Evolutionary conservation across 2,888 invertebrate genomes (phyloP), one percentile per base, ranked within the genome.

Genomic region (Lithophane semibrunnea): DNA sequence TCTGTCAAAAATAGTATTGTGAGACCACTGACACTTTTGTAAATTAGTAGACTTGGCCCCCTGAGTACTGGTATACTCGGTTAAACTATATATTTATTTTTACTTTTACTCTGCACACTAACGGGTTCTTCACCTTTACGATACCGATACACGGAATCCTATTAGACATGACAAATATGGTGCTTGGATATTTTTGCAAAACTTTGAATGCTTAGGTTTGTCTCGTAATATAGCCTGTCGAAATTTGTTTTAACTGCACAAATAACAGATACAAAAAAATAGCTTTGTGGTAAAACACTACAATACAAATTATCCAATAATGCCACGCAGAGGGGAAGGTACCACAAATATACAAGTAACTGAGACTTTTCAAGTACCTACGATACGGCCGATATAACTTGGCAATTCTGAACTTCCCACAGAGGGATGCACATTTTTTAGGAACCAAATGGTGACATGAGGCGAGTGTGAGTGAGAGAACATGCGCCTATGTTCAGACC

Each of bases 131-230:
- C 18, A 56, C 12, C 29, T 58, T 47, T 60, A 52, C 16, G 49
- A 16, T 52, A 74, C 52, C 7, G 18, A 58, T 24, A 13, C 16
- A 49, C 42, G 37, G 0, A 60, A 60, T 70, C 52, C 21, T 54
- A 21, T 29, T 71, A 29, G 2, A 24, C 18, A 12, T 42, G 18
- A 42, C 49, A 52, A n/a, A 42, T 42, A 54, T 8, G 24, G n/a
- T 69, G 9, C 29, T 58, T 49, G 18, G n/a, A 24, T 37, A 73
- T 70, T 58, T 68, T 68, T 29, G 44, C 21, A 21, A 56, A 29
- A 29, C 13, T 3, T 44, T 29, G 10, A n/a, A 69, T 58, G 56
- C 29, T 47, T 44, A 1, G 21, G 29, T n/a, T 73, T 44, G 29
- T n/a, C 16, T 44, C 29, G 10, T 54, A 16, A 56, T 44, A 29